These are phyloP conservation scores for Bambusicola thoracicus DNA, from an alignment of 2,113 vertebrate species.

Conservation along the genomic window DNA sequence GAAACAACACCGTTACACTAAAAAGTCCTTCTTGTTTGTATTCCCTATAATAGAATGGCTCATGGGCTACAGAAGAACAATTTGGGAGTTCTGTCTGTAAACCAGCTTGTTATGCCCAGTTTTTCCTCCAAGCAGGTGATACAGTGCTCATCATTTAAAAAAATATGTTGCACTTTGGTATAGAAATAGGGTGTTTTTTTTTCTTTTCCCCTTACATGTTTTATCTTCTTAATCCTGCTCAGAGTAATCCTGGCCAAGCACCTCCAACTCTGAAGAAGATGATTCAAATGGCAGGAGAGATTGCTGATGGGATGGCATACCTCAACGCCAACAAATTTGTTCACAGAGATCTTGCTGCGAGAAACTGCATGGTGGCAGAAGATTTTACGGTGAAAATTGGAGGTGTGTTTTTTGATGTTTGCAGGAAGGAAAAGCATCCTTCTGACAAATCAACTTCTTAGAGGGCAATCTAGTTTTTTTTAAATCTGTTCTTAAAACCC, in stretches of 20 bases:
- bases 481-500: background rate
- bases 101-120: background rate
- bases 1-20: background rate
- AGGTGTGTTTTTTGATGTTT: conserved; percentile 77
- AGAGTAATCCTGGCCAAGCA: conserved; percentile 85
- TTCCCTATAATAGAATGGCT: background rate
- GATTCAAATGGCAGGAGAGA: conserved; percentile 99
- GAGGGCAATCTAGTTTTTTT: background rate
- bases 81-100: background rate
- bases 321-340: conserved; percentile 99
- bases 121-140: background rate
- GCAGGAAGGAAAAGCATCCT: background rate
- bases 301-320: conserved; percentile 97
- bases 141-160: background rate
- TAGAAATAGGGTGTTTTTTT: background rate
- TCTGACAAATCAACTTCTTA: background rate
- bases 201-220: background rate
- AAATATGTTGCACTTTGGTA: background rate
- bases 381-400: conserved; percentile 99
- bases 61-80: background rate
- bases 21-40: background rate
- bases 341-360: conserved; percentile 95
- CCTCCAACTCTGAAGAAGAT: conserved; percentile 97
- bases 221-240: background rate
- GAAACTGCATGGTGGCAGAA: conserved; percentile 98